Base-by-base conservation (phyloP, 2,797 vertebrate species). In the Simalia tracyae region DNA sequence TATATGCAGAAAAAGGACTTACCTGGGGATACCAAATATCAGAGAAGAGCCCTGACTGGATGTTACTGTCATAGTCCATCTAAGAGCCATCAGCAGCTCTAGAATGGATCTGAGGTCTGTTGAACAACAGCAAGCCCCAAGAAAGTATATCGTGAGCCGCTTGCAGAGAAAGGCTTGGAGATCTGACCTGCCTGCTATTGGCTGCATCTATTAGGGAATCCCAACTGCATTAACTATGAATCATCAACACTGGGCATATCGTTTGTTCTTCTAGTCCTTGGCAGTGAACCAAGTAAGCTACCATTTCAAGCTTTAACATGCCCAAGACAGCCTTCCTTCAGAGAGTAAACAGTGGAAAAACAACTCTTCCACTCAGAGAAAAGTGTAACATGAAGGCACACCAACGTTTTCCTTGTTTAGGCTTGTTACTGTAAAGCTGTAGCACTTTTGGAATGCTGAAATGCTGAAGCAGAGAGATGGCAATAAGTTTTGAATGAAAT, bases 351-450 rank as follows among this genome's bases (percentile, higher is more conserved):
- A 31, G 24, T 14, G 26, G 54, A 89, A 68, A 56, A 10, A 89
- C n/a, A 56, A 56, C n/a, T 2, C 0, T 54, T 36, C 14, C 17
- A 66, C 54, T 56, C 88, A 89, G 28, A 68, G 63, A 56, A 56
- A n/a, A 72, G 64, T 72, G 26, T 56, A 22, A 64, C 17, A 3
- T 89, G 15, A 31, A 68, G 1, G 5, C n/a, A 36, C 50, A 89
- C 14, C 60, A 68, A 54, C 46, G 56, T 88, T 86, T 88, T 10
- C 50, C 60, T 88, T 88, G 60, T 88, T 88, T 28, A 88, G 54
- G 28, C 88, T 59, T 76, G 64, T 31, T 89, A 6, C 66, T 76
- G 59, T 87, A 61, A 84, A 86, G 26, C 6, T n/a, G 50, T 9
- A 50, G 88, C 22, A 31, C 31, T 54, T 19, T 15, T 84, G 66